Conservation (phyloP, 2,113 vertebrate genomes). For the Heterotilapia buettikoferi region DNA sequence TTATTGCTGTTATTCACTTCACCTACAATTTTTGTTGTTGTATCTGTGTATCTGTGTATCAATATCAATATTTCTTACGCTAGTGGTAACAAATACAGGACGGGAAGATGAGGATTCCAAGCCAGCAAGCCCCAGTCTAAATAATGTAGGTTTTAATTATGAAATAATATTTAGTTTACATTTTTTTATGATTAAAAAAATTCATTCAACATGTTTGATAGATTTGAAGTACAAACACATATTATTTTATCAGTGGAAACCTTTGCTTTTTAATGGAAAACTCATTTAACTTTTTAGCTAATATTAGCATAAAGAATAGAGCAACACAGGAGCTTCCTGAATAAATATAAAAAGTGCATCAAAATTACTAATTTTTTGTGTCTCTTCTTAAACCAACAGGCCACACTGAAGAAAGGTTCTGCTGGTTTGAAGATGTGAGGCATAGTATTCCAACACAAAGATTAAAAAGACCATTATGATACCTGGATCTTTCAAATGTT, state of each 20-base stretch:
- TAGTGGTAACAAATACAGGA: background rate
- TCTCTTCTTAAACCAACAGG: background rate
- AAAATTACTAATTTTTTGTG: background rate
- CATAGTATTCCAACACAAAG: background rate
- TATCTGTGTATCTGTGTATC: background rate
- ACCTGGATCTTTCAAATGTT: background rate
- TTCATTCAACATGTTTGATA: accelerated
- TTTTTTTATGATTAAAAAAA: background rate
- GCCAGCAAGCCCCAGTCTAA: background rate
- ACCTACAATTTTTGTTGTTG: background rate
- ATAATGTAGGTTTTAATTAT: background rate
- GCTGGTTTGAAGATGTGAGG: background rate
- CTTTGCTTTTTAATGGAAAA: background rate
- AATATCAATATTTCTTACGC: background rate
- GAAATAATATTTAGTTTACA: background rate
- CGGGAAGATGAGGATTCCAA: background rate
- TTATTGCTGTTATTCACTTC: background rate
- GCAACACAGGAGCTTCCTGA: background rate
- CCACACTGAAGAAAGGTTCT: background rate
- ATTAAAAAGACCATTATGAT: background rate
- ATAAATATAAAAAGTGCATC: background rate
- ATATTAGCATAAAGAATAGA: background rate
- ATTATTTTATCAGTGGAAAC: accelerated
- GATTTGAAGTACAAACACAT: background rate
- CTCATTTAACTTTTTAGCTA: background rate